Base-by-base conservation (phyloP, 1,140 invertebrate genomes). In the Rhopalosiphum padi region DNA sequence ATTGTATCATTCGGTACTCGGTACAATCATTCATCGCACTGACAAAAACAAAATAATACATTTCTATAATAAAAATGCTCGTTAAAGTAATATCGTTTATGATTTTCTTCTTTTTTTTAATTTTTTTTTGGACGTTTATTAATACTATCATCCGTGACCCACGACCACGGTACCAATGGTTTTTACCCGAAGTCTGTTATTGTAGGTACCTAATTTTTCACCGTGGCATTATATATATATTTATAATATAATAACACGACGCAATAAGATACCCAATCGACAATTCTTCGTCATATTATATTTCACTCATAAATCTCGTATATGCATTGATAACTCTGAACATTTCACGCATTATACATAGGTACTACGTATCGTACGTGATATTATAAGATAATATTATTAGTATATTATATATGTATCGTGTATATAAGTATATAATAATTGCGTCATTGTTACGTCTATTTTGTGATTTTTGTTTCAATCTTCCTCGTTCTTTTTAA, bases 1-100 rank as follows among this genome's bases (percentile, higher is more conserved):
- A 86, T n/a, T 46, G 37, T 86, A 86, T 86, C 85, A 86, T 86
- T 86, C 85, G 43, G 85, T 86, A 46, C 83, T 77, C 60, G 4
- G 60, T n/a, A 86, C 85, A 86, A 86, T 86, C 85, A 43, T 46
- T 86, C 25, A 86, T 30, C 22, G 83, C 37, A 43, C 37, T 43
- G 23, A 25, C 85, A 46, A 30, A 86, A 46, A 86, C 37, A 86
- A 46, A 86, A 86, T 30, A 86, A 85, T 85, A 85, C 22, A 41
- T 41, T 85, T 41, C 83, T 43, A 86, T 30, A 86, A 86, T 43
- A 86, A 86, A 43, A 43, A 86, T 30, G 46, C 41, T 18, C 41
- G 85, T 43, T 46, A 46, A 15, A 85, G 23, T 43, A 86, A 43
- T 86, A 43, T 30, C 11, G 41, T 86, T 60, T 46, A 86, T 86